Percentiles rank a stretch among this genome's conserved stretches.
Evolutionary conservation across 2,797 vertebrate species (phyloP).

Genomic region (Hylomyscus alleni): DNA sequence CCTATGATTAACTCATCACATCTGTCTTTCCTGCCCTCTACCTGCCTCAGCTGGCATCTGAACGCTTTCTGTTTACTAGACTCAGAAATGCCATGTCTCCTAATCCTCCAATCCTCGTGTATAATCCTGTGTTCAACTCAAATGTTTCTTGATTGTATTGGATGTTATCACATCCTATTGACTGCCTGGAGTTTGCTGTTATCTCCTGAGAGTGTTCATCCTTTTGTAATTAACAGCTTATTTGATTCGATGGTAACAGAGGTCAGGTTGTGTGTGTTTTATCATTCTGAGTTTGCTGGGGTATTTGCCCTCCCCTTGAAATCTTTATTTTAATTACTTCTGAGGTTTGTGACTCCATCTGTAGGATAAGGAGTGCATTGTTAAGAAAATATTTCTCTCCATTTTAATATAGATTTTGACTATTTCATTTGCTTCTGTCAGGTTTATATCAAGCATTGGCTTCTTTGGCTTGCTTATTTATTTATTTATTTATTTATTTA

Average conservation of each 20-base stretch:
- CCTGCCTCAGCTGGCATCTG: conserved; percentile 70
- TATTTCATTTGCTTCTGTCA: conserved; percentile 49
- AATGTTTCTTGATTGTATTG: conserved; percentile 85
- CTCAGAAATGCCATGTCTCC: conserved; percentile 83
- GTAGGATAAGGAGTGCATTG: conserved; percentile 63
- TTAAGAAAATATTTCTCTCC: conserved; percentile 72
- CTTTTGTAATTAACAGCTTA: conserved; percentile 86
- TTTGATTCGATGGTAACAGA: conserved; percentile 83
- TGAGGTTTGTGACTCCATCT: conserved; percentile 81
- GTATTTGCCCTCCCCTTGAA: conserved; percentile 78
- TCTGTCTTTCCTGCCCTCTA: conserved; percentile 72
- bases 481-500: neutral
- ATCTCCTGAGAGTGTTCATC: conserved; percentile 82
- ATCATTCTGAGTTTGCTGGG: conserved; percentile 70
- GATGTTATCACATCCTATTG: conserved; percentile 85
- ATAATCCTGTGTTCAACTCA: conserved; percentile 83
- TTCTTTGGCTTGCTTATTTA: neutral
- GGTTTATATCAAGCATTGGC: conserved; percentile 32
- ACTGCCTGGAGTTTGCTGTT: conserved; percentile 75
- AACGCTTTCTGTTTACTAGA: conserved; percentile 81
- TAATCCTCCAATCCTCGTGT: conserved; percentile 82
- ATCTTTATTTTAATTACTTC: conserved; percentile 82
- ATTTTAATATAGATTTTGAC: conserved; percentile 69
- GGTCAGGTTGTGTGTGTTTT: conserved; percentile 80
- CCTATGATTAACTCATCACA: conserved; percentile 73